phyloP scores from a whole-genome alignment of 2,888 invertebrate species.

The Drosophila atripex region DNA sequence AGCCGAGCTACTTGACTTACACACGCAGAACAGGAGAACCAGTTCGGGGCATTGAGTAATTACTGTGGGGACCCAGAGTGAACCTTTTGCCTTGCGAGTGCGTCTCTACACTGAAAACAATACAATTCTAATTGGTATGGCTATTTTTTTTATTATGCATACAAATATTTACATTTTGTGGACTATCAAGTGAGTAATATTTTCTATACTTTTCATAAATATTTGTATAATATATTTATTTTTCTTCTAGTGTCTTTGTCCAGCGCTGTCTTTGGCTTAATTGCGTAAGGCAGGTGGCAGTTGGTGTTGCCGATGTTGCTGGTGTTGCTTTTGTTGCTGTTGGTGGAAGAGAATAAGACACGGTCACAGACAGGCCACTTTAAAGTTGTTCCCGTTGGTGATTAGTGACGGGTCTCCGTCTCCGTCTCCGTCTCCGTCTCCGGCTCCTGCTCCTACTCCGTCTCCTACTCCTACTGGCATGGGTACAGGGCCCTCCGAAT shows the following conservation, averaged over 20 bases:
- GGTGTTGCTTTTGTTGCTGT: slow-evolving; percentile 29
- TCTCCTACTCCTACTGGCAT: slow-evolving; percentile 1
- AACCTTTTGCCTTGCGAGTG: slow-evolving; percentile 68
- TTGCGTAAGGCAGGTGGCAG: slow-evolving; percentile 80
- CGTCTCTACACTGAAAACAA: slow-evolving; percentile 26
- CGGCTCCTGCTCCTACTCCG: slow-evolving; percentile 12
- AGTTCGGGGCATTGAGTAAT: slow-evolving; percentile 75
- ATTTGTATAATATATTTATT: background rate
- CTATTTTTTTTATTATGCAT: too few relatives aligned
- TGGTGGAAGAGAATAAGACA: slow-evolving; percentile 63
- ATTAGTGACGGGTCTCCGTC: slow-evolving; percentile 63
- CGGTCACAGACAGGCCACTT: slow-evolving; percentile 68
- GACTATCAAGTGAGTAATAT: too few relatives aligned
- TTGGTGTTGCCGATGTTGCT: slow-evolving; percentile 37
- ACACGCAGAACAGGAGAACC: slow-evolving; percentile 66
- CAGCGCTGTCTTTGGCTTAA: slow-evolving; percentile 65
- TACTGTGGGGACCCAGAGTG: slow-evolving; percentile 41
- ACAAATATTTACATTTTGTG: too few relatives aligned
- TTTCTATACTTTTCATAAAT: too few relatives aligned
- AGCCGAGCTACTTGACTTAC: slow-evolving; percentile 76
- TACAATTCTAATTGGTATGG: too few relatives aligned
- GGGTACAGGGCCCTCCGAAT: background rate
- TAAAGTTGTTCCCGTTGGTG: slow-evolving; percentile 75
- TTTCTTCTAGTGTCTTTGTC: slow-evolving; percentile 31
- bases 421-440: background rate